These are phyloP conservation scores for Furcula furcula DNA, from an alignment of 2,888 invertebrate genomes.

Conservation along the genomic window DNA sequence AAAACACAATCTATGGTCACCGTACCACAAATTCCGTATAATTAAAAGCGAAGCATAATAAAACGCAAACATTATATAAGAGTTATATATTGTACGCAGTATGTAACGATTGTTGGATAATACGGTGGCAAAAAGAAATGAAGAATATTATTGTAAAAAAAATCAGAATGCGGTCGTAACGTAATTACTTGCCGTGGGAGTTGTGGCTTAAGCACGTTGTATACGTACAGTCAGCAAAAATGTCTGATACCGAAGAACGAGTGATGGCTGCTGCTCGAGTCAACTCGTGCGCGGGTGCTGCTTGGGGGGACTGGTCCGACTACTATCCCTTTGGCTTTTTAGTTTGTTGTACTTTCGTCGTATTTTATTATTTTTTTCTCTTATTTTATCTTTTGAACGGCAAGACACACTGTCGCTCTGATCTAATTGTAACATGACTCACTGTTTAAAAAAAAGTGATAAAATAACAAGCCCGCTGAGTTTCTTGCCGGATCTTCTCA, in stretches of 20 bases:
- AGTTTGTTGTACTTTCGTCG: too few relatives aligned
- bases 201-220: background rate
- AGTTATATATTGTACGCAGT: conserved; percentile 15
- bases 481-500: too few relatives aligned
- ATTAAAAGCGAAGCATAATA: conserved; percentile 18
- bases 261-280: too few relatives aligned
- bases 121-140: conserved; percentile 14
- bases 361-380: background rate
- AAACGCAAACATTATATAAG: conserved; percentile 18
- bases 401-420: too few relatives aligned
- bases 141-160: conserved; percentile 30
- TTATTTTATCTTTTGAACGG: too few relatives aligned
- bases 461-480: too few relatives aligned
- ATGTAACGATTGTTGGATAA: conserved; percentile 29
- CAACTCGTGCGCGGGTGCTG: too few relatives aligned
- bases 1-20: background rate
- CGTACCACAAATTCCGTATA: conserved; percentile 13
- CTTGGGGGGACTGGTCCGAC: too few relatives aligned
- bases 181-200: conserved; percentile 3
- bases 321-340: too few relatives aligned
- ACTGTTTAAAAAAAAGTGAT: too few relatives aligned
- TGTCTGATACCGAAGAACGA: too few relatives aligned
- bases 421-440: too few relatives aligned
- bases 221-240: background rate
- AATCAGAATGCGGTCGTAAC: conserved; percentile 15